Conservation (phyloP, 92 coral and sea anemone species). For the Nematostella vectensis region DNA sequence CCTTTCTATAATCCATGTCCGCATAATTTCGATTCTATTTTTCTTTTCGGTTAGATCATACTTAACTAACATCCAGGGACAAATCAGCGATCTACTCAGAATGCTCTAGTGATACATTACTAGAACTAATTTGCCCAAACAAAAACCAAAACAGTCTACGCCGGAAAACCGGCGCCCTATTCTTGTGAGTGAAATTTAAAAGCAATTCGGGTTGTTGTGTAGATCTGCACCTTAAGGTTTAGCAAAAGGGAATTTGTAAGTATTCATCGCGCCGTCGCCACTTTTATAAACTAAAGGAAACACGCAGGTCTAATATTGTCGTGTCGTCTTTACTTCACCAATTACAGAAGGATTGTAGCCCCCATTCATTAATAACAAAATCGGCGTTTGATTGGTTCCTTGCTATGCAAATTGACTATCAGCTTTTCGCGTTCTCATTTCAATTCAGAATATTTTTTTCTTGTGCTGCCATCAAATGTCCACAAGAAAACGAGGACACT, state of each 20-base stretch:
- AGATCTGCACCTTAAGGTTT: too few species aligned
- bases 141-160: too few species aligned
- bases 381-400: constrained; percentile 42
- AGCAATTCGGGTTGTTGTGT: too few species aligned
- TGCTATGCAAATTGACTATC: constrained; percentile 48
- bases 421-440: constrained; percentile 23
- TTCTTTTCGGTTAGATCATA: too few species aligned
- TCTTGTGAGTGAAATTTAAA: too few species aligned
- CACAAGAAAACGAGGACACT: background rate
- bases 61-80: too few species aligned
- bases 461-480: constrained; percentile 15
- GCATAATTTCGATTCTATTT: too few species aligned
- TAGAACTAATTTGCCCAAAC: background rate
- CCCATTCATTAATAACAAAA: constrained; percentile 53
- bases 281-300: background rate
- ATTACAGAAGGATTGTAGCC: constrained; percentile 37
- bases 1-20: too few species aligned
- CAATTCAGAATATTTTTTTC: constrained; percentile 34
- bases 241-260: too few species aligned
- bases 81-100: too few species aligned
- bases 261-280: background rate
- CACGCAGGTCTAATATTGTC: background rate
- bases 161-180: constrained; percentile 19
- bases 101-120: too few species aligned
- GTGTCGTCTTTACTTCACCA: constrained; percentile 45